Evolutionary conservation across 2,888 invertebrate genomes (phyloP).

Genomic region (Aelia acuminata): DNA sequence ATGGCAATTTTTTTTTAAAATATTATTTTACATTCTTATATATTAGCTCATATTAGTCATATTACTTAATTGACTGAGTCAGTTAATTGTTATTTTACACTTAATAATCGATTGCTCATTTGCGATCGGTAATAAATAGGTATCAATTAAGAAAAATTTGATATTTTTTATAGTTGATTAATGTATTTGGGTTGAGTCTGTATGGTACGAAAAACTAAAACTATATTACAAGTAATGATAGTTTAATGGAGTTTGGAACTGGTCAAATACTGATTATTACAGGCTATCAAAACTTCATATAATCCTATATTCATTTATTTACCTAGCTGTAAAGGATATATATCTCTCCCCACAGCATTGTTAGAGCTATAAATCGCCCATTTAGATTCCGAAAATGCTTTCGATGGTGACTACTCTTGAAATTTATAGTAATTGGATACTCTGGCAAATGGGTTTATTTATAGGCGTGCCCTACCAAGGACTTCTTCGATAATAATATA

Average conservation of each 20-base stretch:
- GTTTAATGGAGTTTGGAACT: neutral
- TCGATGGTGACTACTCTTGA: neutral
- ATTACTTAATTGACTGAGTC: too few species aligned
- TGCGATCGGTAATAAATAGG: too few species aligned
- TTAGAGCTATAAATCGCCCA: neutral
- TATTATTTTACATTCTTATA: too few species aligned
- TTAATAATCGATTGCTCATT: too few species aligned
- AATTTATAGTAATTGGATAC: conserved; percentile 25
- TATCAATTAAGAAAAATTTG: too few species aligned
- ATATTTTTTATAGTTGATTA: too few species aligned
- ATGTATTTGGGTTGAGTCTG: too few species aligned
- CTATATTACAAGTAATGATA: too few species aligned
- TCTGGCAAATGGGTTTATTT: neutral
- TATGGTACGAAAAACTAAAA: too few species aligned
- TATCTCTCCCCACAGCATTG: neutral
- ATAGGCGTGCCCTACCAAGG: neutral
- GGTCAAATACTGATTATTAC: neutral
- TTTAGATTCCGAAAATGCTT: conserved; percentile 16
- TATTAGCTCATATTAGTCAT: too few species aligned
- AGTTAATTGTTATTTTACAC: too few species aligned
- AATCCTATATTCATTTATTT: neutral
- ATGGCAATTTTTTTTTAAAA: too few species aligned
- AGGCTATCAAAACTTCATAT: neutral
- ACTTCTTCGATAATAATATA: neutral
- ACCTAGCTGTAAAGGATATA: neutral